Evolutionary conservation across 2,113 vertebrate species (phyloP).

Genomic region (Panthera tigris): DNA sequence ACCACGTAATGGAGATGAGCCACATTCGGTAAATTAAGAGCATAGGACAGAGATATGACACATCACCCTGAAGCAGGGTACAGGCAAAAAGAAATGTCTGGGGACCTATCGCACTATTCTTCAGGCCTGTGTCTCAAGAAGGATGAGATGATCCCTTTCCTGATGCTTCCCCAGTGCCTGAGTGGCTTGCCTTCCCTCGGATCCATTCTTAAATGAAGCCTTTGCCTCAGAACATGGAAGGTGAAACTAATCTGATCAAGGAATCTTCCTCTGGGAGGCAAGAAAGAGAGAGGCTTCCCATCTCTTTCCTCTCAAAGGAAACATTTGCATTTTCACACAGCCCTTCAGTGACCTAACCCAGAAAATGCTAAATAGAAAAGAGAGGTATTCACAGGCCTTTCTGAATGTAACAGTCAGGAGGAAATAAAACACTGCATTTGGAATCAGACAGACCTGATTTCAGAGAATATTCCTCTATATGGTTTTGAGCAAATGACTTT

Average conservation of each 20-base stretch:
- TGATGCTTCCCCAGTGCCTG: rapidly evolving
- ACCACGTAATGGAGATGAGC: neutral
- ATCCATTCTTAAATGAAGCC: neutral
- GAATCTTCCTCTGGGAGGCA: rapidly evolving
- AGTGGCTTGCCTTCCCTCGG: neutral
- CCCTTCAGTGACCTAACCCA: neutral
- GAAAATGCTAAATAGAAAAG: neutral
- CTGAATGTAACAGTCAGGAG: neutral
- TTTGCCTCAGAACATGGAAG: neutral
- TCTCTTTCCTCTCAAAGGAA: neutral
- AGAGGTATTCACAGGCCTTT: neutral
- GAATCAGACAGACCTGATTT: neutral
- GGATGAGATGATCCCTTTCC: neutral
- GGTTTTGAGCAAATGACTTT: neutral
- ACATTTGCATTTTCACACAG: neutral
- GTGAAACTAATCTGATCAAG: neutral
- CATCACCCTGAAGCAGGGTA: neutral
- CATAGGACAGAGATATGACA: neutral
- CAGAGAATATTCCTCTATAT: neutral
- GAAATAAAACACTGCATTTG: conserved; percentile 14
- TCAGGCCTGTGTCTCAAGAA: neutral
- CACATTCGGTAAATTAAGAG: neutral
- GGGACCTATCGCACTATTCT: rapidly evolving
- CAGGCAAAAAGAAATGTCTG: neutral
- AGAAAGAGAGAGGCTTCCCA: neutral